Percentiles rank a stretch among this genome's conserved stretches.
These are phyloP conservation scores for Mactromeris polynyma DNA, from an alignment of 2,888 invertebrate genomes.

Conservation along the genomic window DNA sequence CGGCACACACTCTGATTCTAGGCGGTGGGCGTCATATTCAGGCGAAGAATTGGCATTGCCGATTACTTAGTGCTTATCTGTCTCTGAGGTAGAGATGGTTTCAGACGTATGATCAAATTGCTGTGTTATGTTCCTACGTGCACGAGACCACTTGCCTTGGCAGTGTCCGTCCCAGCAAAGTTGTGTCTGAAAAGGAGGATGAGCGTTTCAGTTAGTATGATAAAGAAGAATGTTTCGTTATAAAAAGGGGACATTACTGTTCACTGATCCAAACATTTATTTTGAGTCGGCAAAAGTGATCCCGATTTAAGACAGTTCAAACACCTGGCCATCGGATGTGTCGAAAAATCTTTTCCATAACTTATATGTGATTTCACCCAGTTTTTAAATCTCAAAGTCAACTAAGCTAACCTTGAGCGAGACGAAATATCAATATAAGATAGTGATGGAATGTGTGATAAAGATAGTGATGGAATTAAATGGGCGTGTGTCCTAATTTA, in stretches of 20 bases:
- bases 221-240: too few species aligned
- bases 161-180: neutral
- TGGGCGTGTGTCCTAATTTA: conserved; percentile 3
- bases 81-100: conserved; percentile 25
- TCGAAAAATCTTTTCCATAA: too few species aligned
- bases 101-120: neutral
- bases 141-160: neutral
- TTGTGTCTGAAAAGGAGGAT: conserved; percentile 3
- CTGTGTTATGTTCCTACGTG: neutral
- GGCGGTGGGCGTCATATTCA: neutral
- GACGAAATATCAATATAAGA: neutral
- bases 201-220: too few species aligned
- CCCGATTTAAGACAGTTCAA: too few species aligned
- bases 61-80: neutral
- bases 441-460: neutral
- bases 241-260: too few species aligned
- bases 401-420: too few species aligned
- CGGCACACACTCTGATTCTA: neutral
- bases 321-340: too few species aligned
- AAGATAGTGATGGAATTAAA: neutral
- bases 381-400: too few species aligned
- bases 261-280: too few species aligned
- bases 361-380: too few species aligned
- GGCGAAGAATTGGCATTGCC: neutral
- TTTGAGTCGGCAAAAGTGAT: too few species aligned